Conservation (phyloP, 2,888 invertebrate genomes). For the Halictus quadricinctus region DNA sequence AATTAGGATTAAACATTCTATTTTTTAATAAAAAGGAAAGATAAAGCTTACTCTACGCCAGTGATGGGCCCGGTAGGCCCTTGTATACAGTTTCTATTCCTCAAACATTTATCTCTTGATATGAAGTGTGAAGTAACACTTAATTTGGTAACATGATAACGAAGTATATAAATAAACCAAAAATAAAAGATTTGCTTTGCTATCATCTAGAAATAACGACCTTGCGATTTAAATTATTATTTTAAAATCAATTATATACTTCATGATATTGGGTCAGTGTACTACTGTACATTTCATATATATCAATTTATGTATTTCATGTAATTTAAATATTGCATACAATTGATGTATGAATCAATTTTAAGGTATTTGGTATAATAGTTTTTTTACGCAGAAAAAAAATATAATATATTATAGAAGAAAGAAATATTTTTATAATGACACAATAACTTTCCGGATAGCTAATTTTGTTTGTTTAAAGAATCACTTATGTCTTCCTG, state of each 20-base stretch:
- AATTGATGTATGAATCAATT: no score
- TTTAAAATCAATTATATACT: not conserved
- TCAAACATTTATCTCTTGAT: not conserved
- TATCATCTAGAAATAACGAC: not conserved
- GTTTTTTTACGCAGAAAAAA: no score
- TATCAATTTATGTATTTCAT: not conserved
- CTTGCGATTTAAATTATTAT: not conserved
- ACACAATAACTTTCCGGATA: no score
- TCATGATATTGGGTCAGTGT: not conserved
- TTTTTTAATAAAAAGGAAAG: not conserved
- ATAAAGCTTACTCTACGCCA: not conserved
- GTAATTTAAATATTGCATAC: no score
- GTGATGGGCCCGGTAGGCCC: no score
- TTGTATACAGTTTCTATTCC: not conserved
- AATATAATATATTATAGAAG: not conserved
- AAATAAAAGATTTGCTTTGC: conserved; percentile 4
- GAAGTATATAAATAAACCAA: conserved; percentile 21
- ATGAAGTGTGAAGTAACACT: conserved; percentile 11
- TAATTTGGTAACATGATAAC: conserved; percentile 10
- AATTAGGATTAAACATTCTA: not conserved
- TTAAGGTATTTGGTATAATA: no score
- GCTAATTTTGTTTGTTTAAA: not conserved
- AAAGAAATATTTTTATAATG: not conserved
- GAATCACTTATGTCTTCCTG: not conserved
- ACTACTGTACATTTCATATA: no score